Conservation (phyloP, 2,888 invertebrate genomes). For the Geophilus truncorum region DNA sequence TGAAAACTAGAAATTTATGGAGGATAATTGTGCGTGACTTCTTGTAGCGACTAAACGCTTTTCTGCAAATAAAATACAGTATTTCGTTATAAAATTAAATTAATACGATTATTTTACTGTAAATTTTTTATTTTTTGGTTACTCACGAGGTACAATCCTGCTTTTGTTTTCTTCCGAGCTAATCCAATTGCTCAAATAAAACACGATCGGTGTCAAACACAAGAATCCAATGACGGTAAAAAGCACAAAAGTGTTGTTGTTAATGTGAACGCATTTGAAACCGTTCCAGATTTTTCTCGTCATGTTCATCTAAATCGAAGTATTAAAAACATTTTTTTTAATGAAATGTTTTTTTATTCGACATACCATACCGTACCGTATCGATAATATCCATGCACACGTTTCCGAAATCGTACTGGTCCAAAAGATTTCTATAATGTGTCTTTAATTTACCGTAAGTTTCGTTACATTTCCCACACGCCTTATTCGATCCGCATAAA, state of each 20-base stretch:
- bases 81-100: background rate
- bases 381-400: conserved; percentile 66
- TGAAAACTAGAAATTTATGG: too few relatives aligned
- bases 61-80: conserved; percentile 42
- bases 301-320: conserved; percentile 63
- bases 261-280: conserved; percentile 55
- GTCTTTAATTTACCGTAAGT: conserved; percentile 55
- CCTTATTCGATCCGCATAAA: conserved; percentile 42
- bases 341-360: background rate
- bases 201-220: conserved; percentile 55
- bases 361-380: conserved; percentile 55
- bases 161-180: conserved; percentile 41
- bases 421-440: conserved; percentile 56
- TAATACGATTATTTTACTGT: background rate
- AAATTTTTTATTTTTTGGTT: too few relatives aligned
- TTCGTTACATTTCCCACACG: conserved; percentile 56
- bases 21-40: background rate
- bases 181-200: conserved; percentile 53
- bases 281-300: conserved; percentile 61
- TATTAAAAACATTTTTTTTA: conserved; percentile 32
- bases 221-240: conserved; percentile 55
- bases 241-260: conserved; percentile 57
- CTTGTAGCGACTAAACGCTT: conserved; percentile 47
- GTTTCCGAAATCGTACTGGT: conserved; percentile 55
- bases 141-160: conserved; percentile 40